Evolutionary conservation across 2,888 invertebrate species (phyloP).

Genomic region (Pterobdella sp.): DNA sequence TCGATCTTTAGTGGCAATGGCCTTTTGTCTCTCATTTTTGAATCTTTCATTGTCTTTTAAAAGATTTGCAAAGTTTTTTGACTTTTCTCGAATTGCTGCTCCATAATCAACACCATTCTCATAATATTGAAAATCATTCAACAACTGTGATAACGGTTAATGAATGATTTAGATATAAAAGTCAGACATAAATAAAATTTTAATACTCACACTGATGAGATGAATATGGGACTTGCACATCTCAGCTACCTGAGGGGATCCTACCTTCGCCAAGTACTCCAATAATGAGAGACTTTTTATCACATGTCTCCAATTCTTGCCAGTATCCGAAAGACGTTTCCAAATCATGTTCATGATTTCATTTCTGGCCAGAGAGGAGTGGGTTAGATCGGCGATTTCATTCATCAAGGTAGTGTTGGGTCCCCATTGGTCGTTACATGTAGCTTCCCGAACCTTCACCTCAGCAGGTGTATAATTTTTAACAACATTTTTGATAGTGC

Average conservation of each 20-base stretch:
- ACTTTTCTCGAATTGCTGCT: slow-evolving; percentile 91
- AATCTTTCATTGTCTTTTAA: slow-evolving; percentile 91
- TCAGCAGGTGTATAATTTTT: slow-evolving; percentile 99
- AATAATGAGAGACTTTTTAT: slow-evolving; percentile 89
- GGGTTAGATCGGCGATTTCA: slow-evolving; percentile 95
- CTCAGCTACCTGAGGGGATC: slow-evolving; percentile 79
- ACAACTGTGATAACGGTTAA: slow-evolving; percentile 62
- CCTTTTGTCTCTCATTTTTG: slow-evolving; percentile 87
- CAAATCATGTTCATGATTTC: slow-evolving; percentile 99
- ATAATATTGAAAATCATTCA: slow-evolving; percentile 85
- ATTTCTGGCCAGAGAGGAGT: slow-evolving; percentile 97
- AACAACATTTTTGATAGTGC: slow-evolving; percentile 96
- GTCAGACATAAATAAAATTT: not conserved
- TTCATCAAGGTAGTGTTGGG: slow-evolving; percentile 97
- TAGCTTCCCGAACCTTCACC: slow-evolving; percentile 97
- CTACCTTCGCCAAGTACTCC: slow-evolving; percentile 98
- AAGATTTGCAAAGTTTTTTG: slow-evolving; percentile 85
- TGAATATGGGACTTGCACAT: slow-evolving; percentile 79
- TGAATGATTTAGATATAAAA: not conserved
- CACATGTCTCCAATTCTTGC: slow-evolving; percentile 98
- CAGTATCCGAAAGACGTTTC: slow-evolving; percentile 97
- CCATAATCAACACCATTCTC: slow-evolving; percentile 98
- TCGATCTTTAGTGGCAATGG: slow-evolving; percentile 88
- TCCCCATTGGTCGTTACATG: slow-evolving; percentile 99
- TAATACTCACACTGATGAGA: not conserved